Evolutionary conservation across 2,797 vertebrate species (phyloP), one percentile per base, ranked within the genome.

Genomic region (Fratercula arctica): DNA sequence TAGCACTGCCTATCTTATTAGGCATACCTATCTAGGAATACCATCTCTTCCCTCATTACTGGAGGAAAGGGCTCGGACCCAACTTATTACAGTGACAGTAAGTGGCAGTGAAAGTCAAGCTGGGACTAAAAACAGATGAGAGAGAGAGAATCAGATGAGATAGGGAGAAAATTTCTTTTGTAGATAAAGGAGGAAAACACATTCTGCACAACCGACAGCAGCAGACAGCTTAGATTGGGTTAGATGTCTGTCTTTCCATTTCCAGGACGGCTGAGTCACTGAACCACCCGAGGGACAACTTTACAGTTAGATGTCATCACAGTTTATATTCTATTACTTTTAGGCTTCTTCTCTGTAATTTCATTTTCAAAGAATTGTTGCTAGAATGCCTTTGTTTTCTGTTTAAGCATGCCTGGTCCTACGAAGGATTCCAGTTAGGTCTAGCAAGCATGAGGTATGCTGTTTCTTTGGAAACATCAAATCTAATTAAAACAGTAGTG

Each of bases 381-480:
- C 25, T 88, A 80, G 53, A 95, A 80, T 75, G 48, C 31, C 24
- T 85, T 80, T 84, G 26, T 48, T 91, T 80, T 88, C 83, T 75
- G 35, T 56, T 94, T 51, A 60, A 88, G 68, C n/a, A 9, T 64
- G 87, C 33, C 48, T 53, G 37, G 45, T 33, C 53, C 41, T 45
- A 80, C 0, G 1, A 48, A 91, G 20, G 72, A 84, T 93, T 94
- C 69, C 68, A 35, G 35, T 87, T 93, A 93, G 72, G 35, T 95
- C 53, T 87, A 83, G 85, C 68, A 94, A 50, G 60, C 79, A 64
- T 25, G 26, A 95, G 60, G 82, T 94, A 91, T 91, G 82, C 66
- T 84, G 75, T 95, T 91, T 72, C 87, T 94, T 68, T 95, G 93
- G 89, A 91, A 96, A 97, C 76, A 78, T 90, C 89, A 68, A 61